Percentiles rank a stretch among this genome's conserved stretches.
These are phyloP conservation scores for Athalia cordata DNA, from an alignment of 2,888 invertebrate species.

Conservation along the genomic window DNA sequence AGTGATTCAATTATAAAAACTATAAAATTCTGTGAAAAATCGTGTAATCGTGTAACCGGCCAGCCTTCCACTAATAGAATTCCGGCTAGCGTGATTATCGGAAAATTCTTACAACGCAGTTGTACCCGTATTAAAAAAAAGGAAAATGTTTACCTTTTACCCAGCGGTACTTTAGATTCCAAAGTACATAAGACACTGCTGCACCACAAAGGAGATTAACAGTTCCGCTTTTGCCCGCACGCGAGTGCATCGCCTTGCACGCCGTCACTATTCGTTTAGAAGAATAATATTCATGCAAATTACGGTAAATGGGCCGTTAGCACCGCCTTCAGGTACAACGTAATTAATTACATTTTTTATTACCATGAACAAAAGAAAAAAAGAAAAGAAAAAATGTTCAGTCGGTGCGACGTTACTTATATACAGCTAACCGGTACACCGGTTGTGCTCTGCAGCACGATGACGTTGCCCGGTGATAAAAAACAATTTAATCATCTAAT, in stretches of 20 bases:
- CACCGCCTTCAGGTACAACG: slow-evolving; percentile 48
- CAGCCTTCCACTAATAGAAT: too few species aligned
- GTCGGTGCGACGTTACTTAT: not conserved
- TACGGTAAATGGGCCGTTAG: slow-evolving; percentile 52
- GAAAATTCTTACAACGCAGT: too few species aligned
- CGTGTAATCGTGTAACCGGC: too few species aligned
- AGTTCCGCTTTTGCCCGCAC: slow-evolving; percentile 2
- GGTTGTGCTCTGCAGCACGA: not conserved
- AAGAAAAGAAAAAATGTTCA: too few species aligned
- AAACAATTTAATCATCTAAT: slow-evolving; percentile 31
- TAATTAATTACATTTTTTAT: slow-evolving; percentile 56
- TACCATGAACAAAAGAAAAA: not conserved
- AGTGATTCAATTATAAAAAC: too few species aligned
- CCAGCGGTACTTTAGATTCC: not conserved
- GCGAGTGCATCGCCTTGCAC: slow-evolving; percentile 26
- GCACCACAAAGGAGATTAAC: slow-evolving; percentile 8
- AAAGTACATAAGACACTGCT: not conserved
- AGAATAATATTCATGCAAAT: slow-evolving; percentile 61
- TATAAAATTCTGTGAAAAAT: too few species aligned
- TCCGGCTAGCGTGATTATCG: too few species aligned
- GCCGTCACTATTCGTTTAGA: slow-evolving; percentile 35
- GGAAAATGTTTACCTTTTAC: too few species aligned
- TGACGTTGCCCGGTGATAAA: slow-evolving; percentile 1
- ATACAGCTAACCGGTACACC: not conserved
- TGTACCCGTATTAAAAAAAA: too few species aligned